Evolutionary conservation across 53 echinoderm and acorn worm species (phyloP).

Genomic region (Stichopus horrens): DNA sequence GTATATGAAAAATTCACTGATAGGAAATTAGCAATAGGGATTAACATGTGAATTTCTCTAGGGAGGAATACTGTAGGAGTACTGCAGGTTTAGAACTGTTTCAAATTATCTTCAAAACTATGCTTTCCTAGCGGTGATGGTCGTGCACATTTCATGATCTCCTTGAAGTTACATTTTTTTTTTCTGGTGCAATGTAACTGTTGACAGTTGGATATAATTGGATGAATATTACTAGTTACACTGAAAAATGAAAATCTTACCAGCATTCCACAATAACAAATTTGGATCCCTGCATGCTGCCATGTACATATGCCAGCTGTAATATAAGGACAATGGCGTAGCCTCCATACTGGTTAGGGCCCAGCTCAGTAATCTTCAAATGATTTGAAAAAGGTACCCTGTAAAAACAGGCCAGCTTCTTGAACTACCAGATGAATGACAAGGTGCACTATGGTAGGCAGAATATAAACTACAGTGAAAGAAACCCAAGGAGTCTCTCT

Average conservation of each 20-base stretch:
- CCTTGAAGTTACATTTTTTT: too few relatives aligned
- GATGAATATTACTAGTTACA: neutral
- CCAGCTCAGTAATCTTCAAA: neutral
- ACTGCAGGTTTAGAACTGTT: too few relatives aligned
- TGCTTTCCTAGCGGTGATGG: too few relatives aligned
- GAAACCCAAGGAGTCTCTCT: slow-evolving; percentile 18
- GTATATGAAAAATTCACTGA: too few relatives aligned
- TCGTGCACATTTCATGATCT: too few relatives aligned
- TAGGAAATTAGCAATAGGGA: too few relatives aligned
- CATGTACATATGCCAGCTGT: slow-evolving; percentile 94
- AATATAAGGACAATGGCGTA: slow-evolving; percentile 83
- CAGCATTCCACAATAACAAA: slow-evolving; percentile 90
- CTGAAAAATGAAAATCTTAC: slow-evolving; percentile 50
- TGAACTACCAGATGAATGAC: neutral
- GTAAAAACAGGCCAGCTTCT: slow-evolving; percentile 6
- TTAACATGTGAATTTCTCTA: too few relatives aligned
- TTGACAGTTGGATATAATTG: too few relatives aligned
- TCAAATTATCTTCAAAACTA: too few relatives aligned
- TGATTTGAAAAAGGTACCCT: neutral
- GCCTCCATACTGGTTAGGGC: slow-evolving; percentile 69
- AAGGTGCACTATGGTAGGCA: slow-evolving; percentile 10
- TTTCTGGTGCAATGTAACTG: too few relatives aligned
- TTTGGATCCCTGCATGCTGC: slow-evolving; percentile 90
- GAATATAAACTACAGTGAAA: slow-evolving; percentile 17
- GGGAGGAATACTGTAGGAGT: too few relatives aligned